Evolutionary conservation across 2,113 vertebrate species (phyloP).

Genomic region (Hyla sarda): DNA sequence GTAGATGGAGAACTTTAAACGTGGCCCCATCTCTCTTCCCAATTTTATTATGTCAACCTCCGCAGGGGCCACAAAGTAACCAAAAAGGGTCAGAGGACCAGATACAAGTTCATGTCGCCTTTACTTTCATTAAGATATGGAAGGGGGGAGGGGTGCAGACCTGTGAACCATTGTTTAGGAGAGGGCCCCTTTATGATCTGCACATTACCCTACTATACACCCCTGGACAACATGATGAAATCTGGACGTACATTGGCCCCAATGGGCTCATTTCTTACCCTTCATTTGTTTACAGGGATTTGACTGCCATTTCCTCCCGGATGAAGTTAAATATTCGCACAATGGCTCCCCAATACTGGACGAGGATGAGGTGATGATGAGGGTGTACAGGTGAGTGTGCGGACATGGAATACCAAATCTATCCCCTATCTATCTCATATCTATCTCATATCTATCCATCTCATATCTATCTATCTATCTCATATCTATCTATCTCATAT

Average conservation of each 20-base stretch:
- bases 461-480: not conserved
- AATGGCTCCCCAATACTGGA: conserved; percentile 73
- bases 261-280: not conserved
- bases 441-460: not conserved
- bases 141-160: not conserved
- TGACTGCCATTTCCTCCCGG: conserved; percentile 73
- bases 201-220: not conserved
- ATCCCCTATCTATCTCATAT: not conserved
- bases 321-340: conserved; percentile 71
- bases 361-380: conserved; percentile 69
- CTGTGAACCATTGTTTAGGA: not conserved
- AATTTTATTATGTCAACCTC: not conserved
- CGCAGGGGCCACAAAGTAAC: not conserved
- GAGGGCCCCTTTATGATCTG: not conserved
- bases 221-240: not conserved
- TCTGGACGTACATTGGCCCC: not conserved
- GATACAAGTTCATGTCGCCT: too few species aligned
- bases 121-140: not conserved
- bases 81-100: too few species aligned
- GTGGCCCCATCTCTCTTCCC: not conserved
- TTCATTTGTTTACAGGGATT: conserved; percentile 69
- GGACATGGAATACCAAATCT: not conserved
- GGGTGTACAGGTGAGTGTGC: conserved; percentile 70
- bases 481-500: too few species aligned
- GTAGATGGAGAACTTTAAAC: not conserved